These are phyloP conservation scores for Hyaena hyaena DNA, from an alignment of 2,113 vertebrate genomes.

Conservation along the genomic window DNA sequence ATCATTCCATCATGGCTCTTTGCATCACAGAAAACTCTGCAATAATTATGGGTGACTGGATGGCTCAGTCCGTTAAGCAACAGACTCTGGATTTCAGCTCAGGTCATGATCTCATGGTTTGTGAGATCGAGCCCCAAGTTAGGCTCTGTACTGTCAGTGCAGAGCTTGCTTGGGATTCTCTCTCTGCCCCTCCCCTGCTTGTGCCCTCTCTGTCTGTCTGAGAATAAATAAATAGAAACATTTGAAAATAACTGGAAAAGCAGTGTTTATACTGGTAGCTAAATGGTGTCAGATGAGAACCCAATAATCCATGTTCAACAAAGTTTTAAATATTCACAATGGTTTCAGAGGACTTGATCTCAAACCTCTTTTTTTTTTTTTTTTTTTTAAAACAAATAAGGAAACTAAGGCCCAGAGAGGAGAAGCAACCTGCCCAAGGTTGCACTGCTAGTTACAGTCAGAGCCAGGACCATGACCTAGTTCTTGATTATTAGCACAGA, in stretches of 20 bases:
- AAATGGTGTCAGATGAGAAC: background rate
- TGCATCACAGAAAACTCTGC: constrained; percentile 13
- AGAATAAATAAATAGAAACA: too few species aligned
- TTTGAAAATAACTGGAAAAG: constrained; percentile 25
- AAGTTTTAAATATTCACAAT: background rate
- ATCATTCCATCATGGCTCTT: background rate
- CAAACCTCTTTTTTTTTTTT: background rate
- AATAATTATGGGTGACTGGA: background rate
- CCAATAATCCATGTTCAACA: background rate
- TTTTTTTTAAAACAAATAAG: background rate
- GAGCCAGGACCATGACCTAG: background rate
- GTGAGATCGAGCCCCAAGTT: too few species aligned
- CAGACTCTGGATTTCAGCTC: too few species aligned
- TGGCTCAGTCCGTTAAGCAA: too few species aligned
- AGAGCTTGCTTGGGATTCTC: too few species aligned
- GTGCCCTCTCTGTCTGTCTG: too few species aligned
- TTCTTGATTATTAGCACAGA: background rate
- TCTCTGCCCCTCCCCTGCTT: too few species aligned
- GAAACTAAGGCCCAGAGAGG: background rate
- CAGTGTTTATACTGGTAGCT: background rate
- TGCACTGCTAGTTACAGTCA: background rate
- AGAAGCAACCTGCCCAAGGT: background rate
- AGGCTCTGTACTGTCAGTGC: too few species aligned
- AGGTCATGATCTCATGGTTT: too few species aligned
- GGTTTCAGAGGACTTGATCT: constrained; percentile 21